phyloP scores from a whole-genome alignment of 2,888 invertebrate genomes.

The Acleris cristana region DNA sequence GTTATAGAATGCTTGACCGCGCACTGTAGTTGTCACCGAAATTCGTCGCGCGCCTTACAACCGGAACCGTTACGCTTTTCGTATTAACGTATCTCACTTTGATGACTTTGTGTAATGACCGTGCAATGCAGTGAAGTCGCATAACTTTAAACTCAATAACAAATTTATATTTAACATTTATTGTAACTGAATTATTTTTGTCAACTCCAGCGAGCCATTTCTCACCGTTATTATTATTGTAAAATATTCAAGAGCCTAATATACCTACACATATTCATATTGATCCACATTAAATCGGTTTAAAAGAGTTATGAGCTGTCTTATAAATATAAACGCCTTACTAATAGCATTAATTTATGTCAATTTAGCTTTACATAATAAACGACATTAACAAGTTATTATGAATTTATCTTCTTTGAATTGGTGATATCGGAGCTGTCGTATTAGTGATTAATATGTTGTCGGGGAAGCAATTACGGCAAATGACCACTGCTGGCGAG shows the following conservation, averaged over 20 bases:
- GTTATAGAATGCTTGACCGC: slow-evolving; percentile 35
- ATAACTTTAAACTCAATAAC: slow-evolving; percentile 17
- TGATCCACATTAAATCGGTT: slow-evolving; percentile 12
- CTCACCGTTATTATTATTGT: slow-evolving; percentile 10
- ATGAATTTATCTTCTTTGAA: slow-evolving; percentile 62
- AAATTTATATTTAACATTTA: not conserved
- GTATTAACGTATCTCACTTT: slow-evolving; percentile 34
- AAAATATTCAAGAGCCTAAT: slow-evolving; percentile 13
- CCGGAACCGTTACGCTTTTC: slow-evolving; percentile 40
- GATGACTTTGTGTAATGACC: slow-evolving; percentile 36
- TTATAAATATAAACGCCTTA: slow-evolving; percentile 32
- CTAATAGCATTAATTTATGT: slow-evolving; percentile 39
- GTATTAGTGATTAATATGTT: slow-evolving; percentile 76
- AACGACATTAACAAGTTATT: slow-evolving; percentile 49
- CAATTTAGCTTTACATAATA: slow-evolving; percentile 44
- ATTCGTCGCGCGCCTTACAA: slow-evolving; percentile 39
- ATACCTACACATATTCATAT: slow-evolving; percentile 18
- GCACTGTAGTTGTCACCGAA: slow-evolving; percentile 40
- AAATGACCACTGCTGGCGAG: slow-evolving; percentile 65
- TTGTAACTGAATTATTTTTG: slow-evolving; percentile 1
- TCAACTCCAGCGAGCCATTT: not conserved
- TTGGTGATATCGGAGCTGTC: slow-evolving; percentile 67
- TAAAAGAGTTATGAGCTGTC: slow-evolving; percentile 33
- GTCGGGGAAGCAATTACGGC: slow-evolving; percentile 69
- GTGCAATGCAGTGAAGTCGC: slow-evolving; percentile 19